Evolutionary conservation across 2,113 vertebrate species (phyloP), one percentile per base, ranked within the genome.

Genomic region (Rafetus swinhoei): DNA sequence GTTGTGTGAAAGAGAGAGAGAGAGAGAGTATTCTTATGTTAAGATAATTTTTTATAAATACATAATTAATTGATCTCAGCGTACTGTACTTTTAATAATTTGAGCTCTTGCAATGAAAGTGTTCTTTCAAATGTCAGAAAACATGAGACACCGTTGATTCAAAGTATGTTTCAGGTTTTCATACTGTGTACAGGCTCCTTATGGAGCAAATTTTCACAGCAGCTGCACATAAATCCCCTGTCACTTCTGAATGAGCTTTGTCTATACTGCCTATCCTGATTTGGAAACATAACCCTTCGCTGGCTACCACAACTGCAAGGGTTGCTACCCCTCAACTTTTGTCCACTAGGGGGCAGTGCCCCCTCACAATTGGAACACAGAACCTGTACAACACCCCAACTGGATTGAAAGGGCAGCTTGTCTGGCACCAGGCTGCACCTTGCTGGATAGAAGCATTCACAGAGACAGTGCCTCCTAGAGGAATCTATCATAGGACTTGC

Each of bases 311-410:
- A 39, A 39, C n/a, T 1, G 2, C 24, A 53, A 21, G 19, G 8
- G 12, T 4, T n/a, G 22, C 12, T 84, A 91, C 85, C 94, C 90
- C 88, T 94, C 93, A 89, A 56, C 24, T 89, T 93, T 89, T 96
- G 96, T 95, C 93, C 95, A 95, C 96, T 87, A 95, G 94, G 87
- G 95, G 93, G 93, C 94, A 96, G 94, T 97, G 93, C 97, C 95
- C 93, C 56, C 93, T 96, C 92, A 96, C 92, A 86, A 77, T 95
- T 96, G 81, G 77, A 77, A 32, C 81, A 19, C 72, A 79, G 27
- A 52, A 74, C 82, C 3, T 21, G 62, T 89, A 83, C 9, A 82
- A 59, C n/a, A 88, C 76, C 65, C 52, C 81, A 69, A 59, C 45
- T 62, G 56, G 54, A 79, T 90, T 94, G 35, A 82, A 88, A 85